phyloP scores from a whole-genome alignment of 2,113 vertebrate species.

The Pollimyrus isidori region DNA sequence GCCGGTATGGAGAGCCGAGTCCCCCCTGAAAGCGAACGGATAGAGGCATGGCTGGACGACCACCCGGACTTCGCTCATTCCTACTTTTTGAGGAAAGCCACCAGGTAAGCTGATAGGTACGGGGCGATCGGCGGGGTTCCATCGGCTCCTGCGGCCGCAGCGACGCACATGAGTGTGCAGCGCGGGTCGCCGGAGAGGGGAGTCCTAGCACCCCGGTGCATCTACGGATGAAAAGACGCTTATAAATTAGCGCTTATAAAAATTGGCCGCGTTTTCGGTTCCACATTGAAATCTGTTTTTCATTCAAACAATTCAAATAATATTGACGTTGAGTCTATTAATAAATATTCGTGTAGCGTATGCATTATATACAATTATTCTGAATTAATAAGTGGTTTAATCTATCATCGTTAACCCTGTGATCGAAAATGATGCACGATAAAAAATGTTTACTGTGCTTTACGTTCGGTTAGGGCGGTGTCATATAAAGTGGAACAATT shows the following conservation, averaged over 20 bases:
- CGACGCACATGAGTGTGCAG: background rate
- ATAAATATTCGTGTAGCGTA: background rate
- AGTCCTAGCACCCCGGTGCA: background rate
- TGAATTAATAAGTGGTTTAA: background rate
- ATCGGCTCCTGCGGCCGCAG: background rate
- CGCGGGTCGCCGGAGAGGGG: background rate
- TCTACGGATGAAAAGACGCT: background rate
- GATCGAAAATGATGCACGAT: background rate
- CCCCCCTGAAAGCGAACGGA: constrained; percentile 56
- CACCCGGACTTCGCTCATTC: constrained; percentile 79
- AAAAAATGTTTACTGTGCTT: background rate
- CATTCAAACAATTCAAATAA: background rate
- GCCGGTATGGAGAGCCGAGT: constrained; percentile 61
- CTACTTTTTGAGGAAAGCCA: constrained; percentile 87
- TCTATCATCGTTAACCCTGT: background rate
- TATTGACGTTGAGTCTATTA: background rate
- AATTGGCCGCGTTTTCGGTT: background rate
- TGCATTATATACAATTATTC: background rate
- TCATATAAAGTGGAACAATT: background rate
- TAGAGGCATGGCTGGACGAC: constrained; percentile 95
- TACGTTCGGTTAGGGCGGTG: background rate
- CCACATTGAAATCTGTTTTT: background rate
- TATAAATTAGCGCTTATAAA: background rate
- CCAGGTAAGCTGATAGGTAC: constrained; percentile 63
- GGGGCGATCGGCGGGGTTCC: background rate